Evolutionary conservation across 2,113 vertebrate species (phyloP).

Genomic region (Bos indicus): DNA sequence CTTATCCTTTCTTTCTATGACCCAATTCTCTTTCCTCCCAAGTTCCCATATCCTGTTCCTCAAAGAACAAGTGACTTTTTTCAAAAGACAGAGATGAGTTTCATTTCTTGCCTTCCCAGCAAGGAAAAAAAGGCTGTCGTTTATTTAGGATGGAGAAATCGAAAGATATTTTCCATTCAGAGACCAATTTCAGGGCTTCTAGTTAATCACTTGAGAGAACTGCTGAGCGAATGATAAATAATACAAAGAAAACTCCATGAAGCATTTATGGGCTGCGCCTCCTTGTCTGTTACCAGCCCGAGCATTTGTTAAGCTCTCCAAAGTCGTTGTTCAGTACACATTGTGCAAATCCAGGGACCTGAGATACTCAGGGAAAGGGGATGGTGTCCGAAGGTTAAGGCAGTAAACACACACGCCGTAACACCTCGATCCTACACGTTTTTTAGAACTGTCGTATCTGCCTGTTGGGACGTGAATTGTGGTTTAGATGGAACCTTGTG

Average conservation of each 20-base stretch:
- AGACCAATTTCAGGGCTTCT: not conserved
- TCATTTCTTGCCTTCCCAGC: accelerated
- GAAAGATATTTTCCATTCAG: not conserved
- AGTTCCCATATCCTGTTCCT: not conserved
- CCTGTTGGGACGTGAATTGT: constrained; percentile 59
- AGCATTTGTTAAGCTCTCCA: not conserved
- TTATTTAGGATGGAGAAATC: not conserved
- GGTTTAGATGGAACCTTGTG: not conserved
- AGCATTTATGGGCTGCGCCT: not conserved
- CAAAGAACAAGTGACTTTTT: not conserved
- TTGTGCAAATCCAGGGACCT: not conserved
- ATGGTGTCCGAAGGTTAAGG: not conserved
- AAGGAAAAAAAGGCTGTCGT: not conserved
- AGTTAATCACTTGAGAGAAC: not conserved
- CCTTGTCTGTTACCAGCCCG: not conserved
- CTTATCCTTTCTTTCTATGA: not conserved
- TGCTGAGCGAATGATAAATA: not conserved
- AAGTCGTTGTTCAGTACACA: not conserved
- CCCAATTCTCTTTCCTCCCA: not conserved
- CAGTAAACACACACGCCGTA: not conserved
- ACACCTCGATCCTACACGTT: constrained; percentile 4
- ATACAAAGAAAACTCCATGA: not conserved
- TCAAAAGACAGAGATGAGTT: not conserved
- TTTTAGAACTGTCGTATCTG: not conserved
- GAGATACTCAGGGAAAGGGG: not conserved